Percentiles rank a stretch among this genome's conserved stretches.
Conservation (phyloP, 2,888 invertebrate species). For the Branchipolynoe longqiensis region DNA sequence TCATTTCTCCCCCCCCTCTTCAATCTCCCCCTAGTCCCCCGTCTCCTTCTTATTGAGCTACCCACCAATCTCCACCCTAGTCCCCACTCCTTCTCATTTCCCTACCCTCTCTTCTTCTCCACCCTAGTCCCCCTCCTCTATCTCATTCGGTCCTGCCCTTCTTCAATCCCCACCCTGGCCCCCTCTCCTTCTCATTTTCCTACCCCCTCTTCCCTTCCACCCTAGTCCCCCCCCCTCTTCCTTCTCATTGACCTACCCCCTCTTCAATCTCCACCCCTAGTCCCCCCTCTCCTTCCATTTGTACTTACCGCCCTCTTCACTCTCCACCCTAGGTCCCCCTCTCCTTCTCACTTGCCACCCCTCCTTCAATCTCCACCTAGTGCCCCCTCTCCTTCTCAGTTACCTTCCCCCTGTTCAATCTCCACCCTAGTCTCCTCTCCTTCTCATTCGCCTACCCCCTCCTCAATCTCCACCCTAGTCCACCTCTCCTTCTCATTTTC, state of each 20-base stretch:
- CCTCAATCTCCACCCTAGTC: background rate
- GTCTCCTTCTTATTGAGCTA: background rate
- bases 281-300: background rate
- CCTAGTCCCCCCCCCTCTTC: background rate
- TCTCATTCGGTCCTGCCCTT: background rate
- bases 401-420: too few species aligned
- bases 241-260: background rate
- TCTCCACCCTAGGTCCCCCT: background rate
- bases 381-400: background rate
- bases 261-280: background rate
- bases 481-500: background rate
- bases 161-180: background rate
- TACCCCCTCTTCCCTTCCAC: background rate
- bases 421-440: background rate
- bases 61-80: background rate
- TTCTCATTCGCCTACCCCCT: background rate
- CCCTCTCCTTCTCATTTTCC: background rate
- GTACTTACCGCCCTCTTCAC: background rate
- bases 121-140: background rate
- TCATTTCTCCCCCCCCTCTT: background rate
- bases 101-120: background rate
- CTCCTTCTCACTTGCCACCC: background rate
- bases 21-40: slow-evolving; percentile 8
- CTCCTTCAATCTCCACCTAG: background rate
- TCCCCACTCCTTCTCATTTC: background rate